Conservation (phyloP, 2,113 vertebrate species). For the Rhinoderma darwinii region DNA sequence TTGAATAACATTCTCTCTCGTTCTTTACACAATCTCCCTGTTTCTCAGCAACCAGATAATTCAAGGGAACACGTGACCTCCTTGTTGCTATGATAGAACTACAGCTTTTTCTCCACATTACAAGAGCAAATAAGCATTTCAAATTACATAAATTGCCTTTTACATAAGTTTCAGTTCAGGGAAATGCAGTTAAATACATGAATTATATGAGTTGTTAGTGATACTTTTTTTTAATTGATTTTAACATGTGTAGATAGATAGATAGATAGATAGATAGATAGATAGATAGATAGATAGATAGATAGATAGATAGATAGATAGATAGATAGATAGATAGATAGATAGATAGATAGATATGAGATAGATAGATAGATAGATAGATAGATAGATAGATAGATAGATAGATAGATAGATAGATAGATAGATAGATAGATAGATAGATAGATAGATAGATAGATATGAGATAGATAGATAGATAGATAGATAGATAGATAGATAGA, state of each 20-base stretch:
- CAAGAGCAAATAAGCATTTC: conserved; percentile 29
- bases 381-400: background rate
- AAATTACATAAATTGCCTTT: conserved; percentile 31
- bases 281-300: background rate
- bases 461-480: no score
- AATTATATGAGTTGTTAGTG: background rate
- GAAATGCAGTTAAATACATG: background rate
- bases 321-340: background rate
- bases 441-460: background rate
- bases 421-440: conserved; percentile 15
- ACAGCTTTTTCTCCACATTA: conserved; percentile 32
- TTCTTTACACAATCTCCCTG: conserved; percentile 25
- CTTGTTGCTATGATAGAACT: conserved; percentile 55
- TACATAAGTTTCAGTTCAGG: conserved; percentile 31
- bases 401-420: background rate
- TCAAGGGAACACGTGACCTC: conserved; percentile 18
- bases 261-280: no score
- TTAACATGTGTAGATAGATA: background rate
- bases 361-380: background rate
- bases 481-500: no score
- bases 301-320: background rate
- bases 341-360: background rate
- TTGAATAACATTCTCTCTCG: background rate
- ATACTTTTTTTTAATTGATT: background rate
- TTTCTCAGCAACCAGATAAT: conserved; percentile 56